Percentiles rank a stretch among this genome's conserved stretches.
Evolutionary conservation across 2,113 vertebrate genomes (phyloP).

Genomic region (Numida meleagris): DNA sequence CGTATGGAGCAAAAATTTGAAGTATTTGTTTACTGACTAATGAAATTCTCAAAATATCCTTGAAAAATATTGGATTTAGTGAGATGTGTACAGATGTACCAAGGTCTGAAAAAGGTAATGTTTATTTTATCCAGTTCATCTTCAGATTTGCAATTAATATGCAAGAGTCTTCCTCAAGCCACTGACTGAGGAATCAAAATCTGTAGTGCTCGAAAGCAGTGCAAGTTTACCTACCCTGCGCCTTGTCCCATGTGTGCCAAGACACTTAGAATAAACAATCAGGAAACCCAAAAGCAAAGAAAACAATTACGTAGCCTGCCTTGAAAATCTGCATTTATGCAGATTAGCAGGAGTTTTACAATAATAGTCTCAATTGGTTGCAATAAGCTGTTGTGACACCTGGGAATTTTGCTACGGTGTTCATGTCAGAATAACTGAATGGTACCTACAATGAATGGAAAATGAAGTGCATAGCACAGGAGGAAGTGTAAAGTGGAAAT

Average conservation of each 20-base stretch:
- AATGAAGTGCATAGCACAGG: background rate
- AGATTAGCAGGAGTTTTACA: background rate
- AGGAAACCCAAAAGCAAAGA: background rate
- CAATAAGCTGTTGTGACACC: background rate
- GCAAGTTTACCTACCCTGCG: background rate
- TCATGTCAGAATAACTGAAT: background rate
- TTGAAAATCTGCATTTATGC: background rate
- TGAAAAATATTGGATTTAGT: background rate
- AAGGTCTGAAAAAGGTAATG: background rate
- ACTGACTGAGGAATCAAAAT: background rate
- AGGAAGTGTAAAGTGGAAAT: background rate
- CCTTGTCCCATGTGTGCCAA: background rate
- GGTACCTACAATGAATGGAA: background rate
- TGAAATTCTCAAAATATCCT: background rate
- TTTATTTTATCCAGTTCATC: background rate
- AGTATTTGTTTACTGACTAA: background rate
- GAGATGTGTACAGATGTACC: background rate
- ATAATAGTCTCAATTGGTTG: background rate
- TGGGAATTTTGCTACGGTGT: background rate
- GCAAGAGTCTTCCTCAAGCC: background rate
- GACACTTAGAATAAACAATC: background rate
- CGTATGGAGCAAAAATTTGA: background rate
- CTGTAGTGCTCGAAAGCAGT: background rate
- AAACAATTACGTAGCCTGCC: background rate
- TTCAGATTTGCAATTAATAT: background rate